These are phyloP conservation scores for Takifugu flavidus DNA, from an alignment of 2,113 vertebrate genomes.

Conservation along the genomic window DNA sequence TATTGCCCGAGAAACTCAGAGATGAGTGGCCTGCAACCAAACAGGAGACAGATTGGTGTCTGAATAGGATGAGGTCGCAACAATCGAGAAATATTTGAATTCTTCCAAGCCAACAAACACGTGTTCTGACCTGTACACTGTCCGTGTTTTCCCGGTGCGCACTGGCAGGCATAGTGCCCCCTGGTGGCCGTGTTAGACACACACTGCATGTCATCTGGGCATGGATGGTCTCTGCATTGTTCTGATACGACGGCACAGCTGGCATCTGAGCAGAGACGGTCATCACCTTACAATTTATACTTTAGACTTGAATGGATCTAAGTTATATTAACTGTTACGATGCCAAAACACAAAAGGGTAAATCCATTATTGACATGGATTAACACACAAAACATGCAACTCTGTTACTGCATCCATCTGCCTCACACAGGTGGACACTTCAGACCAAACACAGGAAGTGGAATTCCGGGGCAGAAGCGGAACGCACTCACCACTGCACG, in stretches of 20 bases:
- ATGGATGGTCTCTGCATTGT: slow-evolving; percentile 87
- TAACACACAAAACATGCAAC: background rate
- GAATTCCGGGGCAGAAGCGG: background rate
- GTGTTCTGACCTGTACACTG: slow-evolving; percentile 87
- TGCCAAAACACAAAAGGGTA: background rate
- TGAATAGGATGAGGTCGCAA: no score
- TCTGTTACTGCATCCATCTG: no score
- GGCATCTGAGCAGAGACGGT: slow-evolving; percentile 72
- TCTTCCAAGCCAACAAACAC: no score
- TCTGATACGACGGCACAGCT: slow-evolving; percentile 82
- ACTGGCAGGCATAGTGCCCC: slow-evolving; percentile 89
- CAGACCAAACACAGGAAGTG: background rate
- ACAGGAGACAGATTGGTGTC: slow-evolving; percentile 1
- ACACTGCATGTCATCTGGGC: slow-evolving; percentile 95
- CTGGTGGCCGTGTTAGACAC: slow-evolving; percentile 82
- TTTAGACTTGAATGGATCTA: no score
- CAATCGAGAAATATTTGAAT: no score
- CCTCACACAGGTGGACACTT: background rate
- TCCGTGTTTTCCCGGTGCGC: slow-evolving; percentile 91
- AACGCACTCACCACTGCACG: slow-evolving; percentile 85
- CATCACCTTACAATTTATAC: no score
- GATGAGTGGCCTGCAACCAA: slow-evolving; percentile 84
- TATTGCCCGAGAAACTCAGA: slow-evolving; percentile 95
- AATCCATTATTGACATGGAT: no score
- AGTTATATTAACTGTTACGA: background rate